Evolutionary conservation across 23 tunicate genomes (phyloP).

Genomic region (Styela plicata): DNA sequence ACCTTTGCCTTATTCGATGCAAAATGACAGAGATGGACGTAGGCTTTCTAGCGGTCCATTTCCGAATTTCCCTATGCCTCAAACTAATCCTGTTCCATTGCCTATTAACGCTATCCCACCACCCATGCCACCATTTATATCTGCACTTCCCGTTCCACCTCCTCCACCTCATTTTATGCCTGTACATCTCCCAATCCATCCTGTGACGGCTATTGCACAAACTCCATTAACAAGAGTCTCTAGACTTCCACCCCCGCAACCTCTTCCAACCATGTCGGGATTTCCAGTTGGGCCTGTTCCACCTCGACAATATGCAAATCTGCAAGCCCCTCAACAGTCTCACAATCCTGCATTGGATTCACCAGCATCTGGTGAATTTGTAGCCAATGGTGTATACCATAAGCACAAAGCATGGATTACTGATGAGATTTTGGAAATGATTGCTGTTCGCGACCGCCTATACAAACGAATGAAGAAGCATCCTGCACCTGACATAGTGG

Average conservation of each 20-base stretch:
- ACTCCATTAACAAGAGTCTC: neutral
- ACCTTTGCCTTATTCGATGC: neutral
- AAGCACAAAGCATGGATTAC: constrained; percentile 98
- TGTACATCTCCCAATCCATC: neutral
- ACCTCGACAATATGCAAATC: neutral
- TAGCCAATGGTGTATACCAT: constrained; percentile 30
- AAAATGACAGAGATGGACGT: no score
- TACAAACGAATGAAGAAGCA: constrained; percentile 91
- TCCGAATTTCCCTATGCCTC: neutral
- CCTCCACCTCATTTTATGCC: constrained; percentile 5
- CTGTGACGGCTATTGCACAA: neutral
- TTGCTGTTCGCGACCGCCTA: constrained; percentile 80
- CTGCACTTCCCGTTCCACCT: constrained; percentile 6
- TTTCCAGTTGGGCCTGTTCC: neutral
- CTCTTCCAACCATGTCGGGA: neutral
- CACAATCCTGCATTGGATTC: neutral
- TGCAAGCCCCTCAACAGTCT: neutral
- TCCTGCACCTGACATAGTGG: constrained; percentile 79
- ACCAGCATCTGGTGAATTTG: neutral
- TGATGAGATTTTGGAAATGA: constrained; percentile 88
- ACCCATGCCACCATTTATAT: constrained; percentile 23
- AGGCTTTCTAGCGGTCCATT: neutral
- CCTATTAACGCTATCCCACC: neutral
- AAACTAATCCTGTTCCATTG: constrained; percentile 1
- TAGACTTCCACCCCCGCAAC: constrained; percentile 2